Conservation (phyloP, 2,888 invertebrate species). For the Philereme transversata region DNA sequence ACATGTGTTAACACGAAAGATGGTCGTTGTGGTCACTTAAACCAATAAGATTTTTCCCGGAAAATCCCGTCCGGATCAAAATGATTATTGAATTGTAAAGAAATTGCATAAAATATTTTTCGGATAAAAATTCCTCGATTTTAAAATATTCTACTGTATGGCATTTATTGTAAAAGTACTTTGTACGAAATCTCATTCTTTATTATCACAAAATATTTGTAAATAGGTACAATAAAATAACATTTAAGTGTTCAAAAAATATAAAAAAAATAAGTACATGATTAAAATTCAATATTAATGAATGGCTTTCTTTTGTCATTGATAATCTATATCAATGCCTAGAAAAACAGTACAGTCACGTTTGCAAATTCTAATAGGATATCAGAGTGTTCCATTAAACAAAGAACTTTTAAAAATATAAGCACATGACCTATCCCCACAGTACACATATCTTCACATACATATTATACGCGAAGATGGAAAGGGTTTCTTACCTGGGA, state of each 20-base stretch:
- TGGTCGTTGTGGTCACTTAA: no score
- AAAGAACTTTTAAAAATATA: no score
- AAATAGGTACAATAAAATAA: constrained; percentile 22
- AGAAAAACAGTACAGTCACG: no score
- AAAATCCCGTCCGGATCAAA: no score
- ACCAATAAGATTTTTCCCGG: no score
- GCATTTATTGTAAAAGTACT: constrained; percentile 64
- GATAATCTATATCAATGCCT: no score
- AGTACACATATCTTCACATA: no score
- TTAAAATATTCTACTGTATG: constrained; percentile 42
- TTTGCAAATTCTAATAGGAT: no score
- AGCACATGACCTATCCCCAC: no score
- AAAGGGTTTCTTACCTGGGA: no score
- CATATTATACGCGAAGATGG: no score
- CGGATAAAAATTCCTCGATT: constrained; percentile 13
- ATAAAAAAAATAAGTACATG: constrained; percentile 27
- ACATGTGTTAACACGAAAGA: not conserved
- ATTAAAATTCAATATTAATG: constrained; percentile 18
- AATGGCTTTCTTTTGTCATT: constrained; percentile 10
- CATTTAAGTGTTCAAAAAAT: constrained; percentile 15
- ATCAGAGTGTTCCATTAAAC: no score
- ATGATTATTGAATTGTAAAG: not conserved
- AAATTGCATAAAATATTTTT: not conserved
- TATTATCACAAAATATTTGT: constrained; percentile 49
- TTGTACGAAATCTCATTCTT: constrained; percentile 62